phyloP scores from a whole-genome alignment of 2,888 invertebrate genomes.

The Metacarcinus magister region DNA sequence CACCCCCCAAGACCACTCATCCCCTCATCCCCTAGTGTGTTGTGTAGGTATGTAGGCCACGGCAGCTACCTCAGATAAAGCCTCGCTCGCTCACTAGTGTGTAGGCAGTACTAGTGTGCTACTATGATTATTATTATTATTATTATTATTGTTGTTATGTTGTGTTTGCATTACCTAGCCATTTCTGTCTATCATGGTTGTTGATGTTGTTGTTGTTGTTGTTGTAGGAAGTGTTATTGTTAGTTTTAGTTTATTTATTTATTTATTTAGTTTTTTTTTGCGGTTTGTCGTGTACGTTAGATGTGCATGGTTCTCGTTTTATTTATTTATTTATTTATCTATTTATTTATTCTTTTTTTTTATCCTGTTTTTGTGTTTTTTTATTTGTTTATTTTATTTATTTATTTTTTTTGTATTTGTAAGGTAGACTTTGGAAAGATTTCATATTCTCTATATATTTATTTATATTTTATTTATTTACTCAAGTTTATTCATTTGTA shows the following conservation, averaged over 20 bases:
- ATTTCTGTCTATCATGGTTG: conserved; percentile 47
- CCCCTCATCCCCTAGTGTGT: conserved; percentile 78
- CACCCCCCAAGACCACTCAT: conserved; percentile 19
- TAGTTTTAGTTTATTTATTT: conserved; percentile 47
- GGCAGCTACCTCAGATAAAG: conserved; percentile 72
- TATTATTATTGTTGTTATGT: conserved; percentile 51
- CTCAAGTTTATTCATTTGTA: too few species aligned
- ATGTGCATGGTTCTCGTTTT: neutral
- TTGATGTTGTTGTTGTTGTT: conserved; percentile 59
- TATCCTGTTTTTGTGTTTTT: neutral
- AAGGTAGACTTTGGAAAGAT: conserved; percentile 21
- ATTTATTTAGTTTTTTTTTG: too few species aligned
- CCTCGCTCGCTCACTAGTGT: conserved; percentile 72
- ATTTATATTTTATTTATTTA: too few species aligned
- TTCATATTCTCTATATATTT: neutral
- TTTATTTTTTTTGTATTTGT: conserved; percentile 7
- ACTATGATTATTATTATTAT: neutral
- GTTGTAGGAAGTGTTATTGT: conserved; percentile 59
- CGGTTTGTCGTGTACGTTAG: neutral
- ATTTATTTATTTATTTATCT: neutral
- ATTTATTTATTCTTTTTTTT: neutral
- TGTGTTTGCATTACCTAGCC: conserved; percentile 71
- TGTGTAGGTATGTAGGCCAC: conserved; percentile 80
- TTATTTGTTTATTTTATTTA: conserved; percentile 64
- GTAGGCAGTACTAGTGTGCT: conserved; percentile 63